Evolutionary conservation across 2,113 vertebrate genomes (phyloP), one percentile per base, ranked within the genome.

Genomic region (Microcebus murinus): DNA sequence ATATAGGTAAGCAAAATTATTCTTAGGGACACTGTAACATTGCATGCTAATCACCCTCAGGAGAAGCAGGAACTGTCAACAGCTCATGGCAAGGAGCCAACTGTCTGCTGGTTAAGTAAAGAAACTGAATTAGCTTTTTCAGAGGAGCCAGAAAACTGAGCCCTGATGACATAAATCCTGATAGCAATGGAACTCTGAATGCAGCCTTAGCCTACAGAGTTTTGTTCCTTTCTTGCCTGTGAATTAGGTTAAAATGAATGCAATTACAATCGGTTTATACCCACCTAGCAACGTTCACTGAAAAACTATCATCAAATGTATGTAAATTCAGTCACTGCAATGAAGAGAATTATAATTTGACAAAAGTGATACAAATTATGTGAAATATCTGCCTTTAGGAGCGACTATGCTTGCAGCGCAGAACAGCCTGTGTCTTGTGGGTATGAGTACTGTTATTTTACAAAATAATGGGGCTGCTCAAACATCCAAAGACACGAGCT

Each of bases 1-100:
- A 92, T 52, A 94, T 48, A 97, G 59, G 88, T 90, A 90, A 93
- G 87, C 94, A 94, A 82, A 95, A 96, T 89, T 68, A 94, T 97
- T 96, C 96, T 74, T 92, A 39, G 27, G 77, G 81, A 88, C 84
- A 96, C 1, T 59, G 42, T 82, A 89, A 87, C 76, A 67, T 0
- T 92, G 92, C 87, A 89, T 81, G 82, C 42, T 88, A n/a, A 90
- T 96, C 81, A 97, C 87, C 48, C 87, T 79, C 15, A 1, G 18
- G 27, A 90, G 79, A 81, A 87, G 80, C 79, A 73, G 25, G 63
- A 61, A 25, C 91, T 90, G 92, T 79, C 94, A 91, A 76, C 70
- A 94, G 93, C 88, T 88, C 67, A 0, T 45, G 94, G 97, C 90
- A 77, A 86, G 76, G 39, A 76, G 95, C 85, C 95, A 94, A 52